phyloP scores from a whole-genome alignment of 2,113 vertebrate genomes.

The Riparia riparia region DNA sequence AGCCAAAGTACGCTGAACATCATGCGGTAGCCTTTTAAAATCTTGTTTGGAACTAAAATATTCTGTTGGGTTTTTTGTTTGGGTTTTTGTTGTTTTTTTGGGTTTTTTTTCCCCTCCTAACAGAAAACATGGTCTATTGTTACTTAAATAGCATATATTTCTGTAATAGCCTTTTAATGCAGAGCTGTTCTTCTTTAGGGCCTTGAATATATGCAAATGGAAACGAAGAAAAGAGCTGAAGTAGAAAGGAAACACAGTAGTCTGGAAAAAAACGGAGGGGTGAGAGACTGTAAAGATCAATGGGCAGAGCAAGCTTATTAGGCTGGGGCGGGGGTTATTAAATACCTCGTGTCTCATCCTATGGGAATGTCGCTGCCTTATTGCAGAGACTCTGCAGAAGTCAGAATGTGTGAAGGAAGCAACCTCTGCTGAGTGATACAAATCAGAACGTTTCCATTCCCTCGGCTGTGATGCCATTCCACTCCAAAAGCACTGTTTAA shows the following conservation, averaged over 20 bases:
- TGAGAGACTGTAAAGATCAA: neutral
- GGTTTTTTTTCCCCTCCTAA: neutral
- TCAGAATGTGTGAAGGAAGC: constrained; percentile 28
- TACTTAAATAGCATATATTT: constrained; percentile 60
- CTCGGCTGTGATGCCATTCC: constrained; percentile 23
- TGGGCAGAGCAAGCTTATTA: constrained; percentile 6
- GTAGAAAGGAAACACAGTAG: constrained; percentile 24
- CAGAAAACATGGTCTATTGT: constrained; percentile 38
- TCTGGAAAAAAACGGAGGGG: neutral
- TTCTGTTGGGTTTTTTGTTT: neutral
- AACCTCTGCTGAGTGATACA: constrained; percentile 45
- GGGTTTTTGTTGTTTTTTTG: too few relatives aligned
- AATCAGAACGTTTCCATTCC: constrained; percentile 56
- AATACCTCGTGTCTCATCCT: constrained; percentile 1
- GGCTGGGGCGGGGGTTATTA: neutral
- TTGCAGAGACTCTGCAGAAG: neutral
- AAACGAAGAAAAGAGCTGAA: constrained; percentile 13
- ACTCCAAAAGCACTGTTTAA: constrained; percentile 54
- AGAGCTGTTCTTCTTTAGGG: constrained; percentile 58
- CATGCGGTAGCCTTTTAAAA: constrained; percentile 19
- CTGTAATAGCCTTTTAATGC: constrained; percentile 62
- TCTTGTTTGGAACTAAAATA: constrained; percentile 44
- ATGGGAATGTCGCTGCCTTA: constrained; percentile 9
- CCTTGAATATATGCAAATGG: constrained; percentile 58
- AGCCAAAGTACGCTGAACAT: neutral